A percentile compares a stretch with the other conserved stretches of the same genome.
phyloP scores from a whole-genome alignment of 2,113 vertebrate genomes.

The Pomatostomus ruficeps region DNA sequence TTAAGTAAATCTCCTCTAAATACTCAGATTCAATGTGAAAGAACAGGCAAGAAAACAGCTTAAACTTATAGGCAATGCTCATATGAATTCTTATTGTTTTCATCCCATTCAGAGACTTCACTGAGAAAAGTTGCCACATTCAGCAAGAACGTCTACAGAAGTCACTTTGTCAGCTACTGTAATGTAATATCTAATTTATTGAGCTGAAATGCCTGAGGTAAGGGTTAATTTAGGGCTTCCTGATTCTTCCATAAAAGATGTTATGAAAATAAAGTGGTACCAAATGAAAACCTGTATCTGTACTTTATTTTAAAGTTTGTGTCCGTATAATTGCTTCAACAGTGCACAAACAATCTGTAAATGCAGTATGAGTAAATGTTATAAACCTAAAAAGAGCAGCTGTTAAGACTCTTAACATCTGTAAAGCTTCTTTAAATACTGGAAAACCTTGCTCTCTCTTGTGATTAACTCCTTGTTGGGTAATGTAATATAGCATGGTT shows the following conservation, averaged over 20 bases:
- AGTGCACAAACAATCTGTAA: slow-evolving; percentile 33
- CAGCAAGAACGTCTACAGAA: not conserved
- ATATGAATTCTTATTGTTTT: not conserved
- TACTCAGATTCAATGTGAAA: not conserved
- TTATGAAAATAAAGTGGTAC: not conserved
- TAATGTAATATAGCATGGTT: not conserved
- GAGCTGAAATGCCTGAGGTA: not conserved
- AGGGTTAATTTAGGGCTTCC: not conserved
- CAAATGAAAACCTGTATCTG: slow-evolving; percentile 17
- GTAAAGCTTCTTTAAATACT: slow-evolving; percentile 53
- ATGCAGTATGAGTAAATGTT: slow-evolving; percentile 45
- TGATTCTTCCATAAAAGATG: not conserved
- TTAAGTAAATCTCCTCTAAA: not conserved
- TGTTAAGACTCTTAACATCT: slow-evolving; percentile 63
- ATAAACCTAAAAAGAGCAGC: slow-evolving; percentile 61
- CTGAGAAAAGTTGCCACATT: not conserved
- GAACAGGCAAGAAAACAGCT: not conserved
- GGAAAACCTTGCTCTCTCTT: slow-evolving; percentile 37
- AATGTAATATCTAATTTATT: not conserved
- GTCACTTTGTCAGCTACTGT: not conserved
- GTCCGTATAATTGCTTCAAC: not conserved
- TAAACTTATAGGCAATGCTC: not conserved
- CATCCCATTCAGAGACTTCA: not conserved
- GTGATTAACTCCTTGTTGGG: not conserved
- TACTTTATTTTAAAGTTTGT: slow-evolving; percentile 8